These are phyloP conservation scores for Onychomys torridus DNA, from an alignment of 2,797 vertebrate genomes.

Conservation along the genomic window DNA sequence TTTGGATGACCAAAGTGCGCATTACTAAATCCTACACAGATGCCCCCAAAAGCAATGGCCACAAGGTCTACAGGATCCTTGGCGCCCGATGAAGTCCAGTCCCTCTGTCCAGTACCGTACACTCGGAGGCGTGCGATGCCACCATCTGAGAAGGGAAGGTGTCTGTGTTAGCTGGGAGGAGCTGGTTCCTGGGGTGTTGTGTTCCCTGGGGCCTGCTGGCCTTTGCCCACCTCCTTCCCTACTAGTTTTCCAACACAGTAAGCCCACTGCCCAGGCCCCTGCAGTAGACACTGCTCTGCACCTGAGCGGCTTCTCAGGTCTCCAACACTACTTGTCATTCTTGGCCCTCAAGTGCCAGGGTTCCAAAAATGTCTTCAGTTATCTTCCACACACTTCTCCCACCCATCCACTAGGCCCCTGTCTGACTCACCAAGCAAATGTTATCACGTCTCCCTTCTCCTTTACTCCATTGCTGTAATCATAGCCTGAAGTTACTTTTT, in stretches of 20 bases:
- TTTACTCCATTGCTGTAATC: neutral
- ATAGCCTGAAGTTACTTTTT: neutral
- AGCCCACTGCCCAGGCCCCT: neutral
- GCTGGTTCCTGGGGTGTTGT: rapidly evolving
- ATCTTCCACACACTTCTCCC: neutral
- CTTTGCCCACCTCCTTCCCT: neutral
- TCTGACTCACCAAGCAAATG: neutral
- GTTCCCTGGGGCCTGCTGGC: rapidly evolving
- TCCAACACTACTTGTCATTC: neutral
- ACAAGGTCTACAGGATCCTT: conserved; percentile 89
- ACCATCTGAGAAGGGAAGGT: conserved; percentile 88
- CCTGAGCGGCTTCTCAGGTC: neutral
- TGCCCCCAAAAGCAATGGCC: conserved; percentile 90
- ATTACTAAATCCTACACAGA: conserved; percentile 92
- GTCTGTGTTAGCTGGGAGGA: neutral
- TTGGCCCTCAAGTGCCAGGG: neutral
- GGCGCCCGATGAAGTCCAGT: conserved; percentile 87
- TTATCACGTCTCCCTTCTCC: too few relatives aligned
- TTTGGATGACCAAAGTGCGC: conserved; percentile 93
- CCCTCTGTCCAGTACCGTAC: conserved; percentile 90
- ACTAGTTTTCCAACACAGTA: neutral
- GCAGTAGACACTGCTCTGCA: neutral
- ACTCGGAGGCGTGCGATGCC: conserved; percentile 91
- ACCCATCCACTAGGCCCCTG: too few relatives aligned
- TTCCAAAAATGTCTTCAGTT: neutral